Conservation (phyloP, 2,113 vertebrate species). For the Scolopax mira region DNA sequence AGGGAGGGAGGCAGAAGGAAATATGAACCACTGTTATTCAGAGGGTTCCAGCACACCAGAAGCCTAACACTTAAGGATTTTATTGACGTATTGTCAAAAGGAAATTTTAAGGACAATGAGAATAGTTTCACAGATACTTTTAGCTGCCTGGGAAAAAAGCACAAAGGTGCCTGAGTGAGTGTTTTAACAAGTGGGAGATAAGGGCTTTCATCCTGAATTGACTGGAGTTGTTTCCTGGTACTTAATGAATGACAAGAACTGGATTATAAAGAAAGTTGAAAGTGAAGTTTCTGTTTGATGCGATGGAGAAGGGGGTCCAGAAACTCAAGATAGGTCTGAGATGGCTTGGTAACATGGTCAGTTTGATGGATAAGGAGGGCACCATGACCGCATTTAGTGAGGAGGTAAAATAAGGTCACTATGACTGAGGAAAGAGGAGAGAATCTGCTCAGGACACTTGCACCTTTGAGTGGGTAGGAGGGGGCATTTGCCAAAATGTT, state of each 20-base stretch:
- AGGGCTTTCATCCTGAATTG: background rate
- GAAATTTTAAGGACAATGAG: slow-evolving; percentile 50
- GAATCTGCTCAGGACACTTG: background rate
- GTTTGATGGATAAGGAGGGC: background rate
- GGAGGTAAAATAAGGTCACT: background rate
- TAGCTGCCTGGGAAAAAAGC: slow-evolving; percentile 3
- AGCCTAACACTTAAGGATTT: background rate
- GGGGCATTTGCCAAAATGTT: background rate
- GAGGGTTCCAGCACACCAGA: background rate
- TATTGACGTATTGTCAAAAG: slow-evolving; percentile 7
- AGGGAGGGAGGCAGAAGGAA: slow-evolving; percentile 11
- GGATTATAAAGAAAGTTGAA: background rate
- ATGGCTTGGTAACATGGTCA: background rate
- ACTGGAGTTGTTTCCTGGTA: background rate
- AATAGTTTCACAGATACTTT: slow-evolving; percentile 12
- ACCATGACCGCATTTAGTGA: background rate
- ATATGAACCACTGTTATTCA: background rate
- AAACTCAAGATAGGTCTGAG: background rate
- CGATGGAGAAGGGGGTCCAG: background rate
- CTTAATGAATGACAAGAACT: slow-evolving; percentile 1
- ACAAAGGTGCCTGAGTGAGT: slow-evolving; percentile 19
- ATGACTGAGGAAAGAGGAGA: background rate
- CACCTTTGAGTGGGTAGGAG: background rate
- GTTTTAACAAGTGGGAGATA: slow-evolving; percentile 29
- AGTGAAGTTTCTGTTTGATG: background rate